These are phyloP conservation scores for Eulemur albifrons DNA, from an alignment of 2,797 vertebrate species.

Conservation along the genomic window DNA sequence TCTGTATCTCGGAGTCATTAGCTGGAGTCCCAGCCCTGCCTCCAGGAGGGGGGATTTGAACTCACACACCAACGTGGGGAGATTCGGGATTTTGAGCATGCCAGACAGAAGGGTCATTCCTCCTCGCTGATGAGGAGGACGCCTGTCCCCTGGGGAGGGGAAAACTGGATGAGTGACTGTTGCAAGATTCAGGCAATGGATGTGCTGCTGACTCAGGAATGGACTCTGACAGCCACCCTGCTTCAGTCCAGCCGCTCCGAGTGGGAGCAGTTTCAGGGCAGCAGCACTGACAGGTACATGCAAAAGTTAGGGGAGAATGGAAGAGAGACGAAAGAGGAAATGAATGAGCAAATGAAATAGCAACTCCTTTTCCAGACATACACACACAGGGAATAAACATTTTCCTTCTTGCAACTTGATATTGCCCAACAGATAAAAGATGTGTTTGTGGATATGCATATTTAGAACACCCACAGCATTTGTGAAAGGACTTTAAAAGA, in stretches of 20 bases:
- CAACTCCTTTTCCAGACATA: background rate
- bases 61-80: constrained; percentile 70
- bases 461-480: constrained; percentile 20
- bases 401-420: background rate
- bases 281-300: constrained; percentile 74
- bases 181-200: constrained; percentile 74
- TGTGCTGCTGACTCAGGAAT: constrained; percentile 85
- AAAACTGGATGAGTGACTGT: constrained; percentile 78
- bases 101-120: constrained; percentile 81
- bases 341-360: background rate
- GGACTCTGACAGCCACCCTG: constrained; percentile 80
- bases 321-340: background rate
- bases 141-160: constrained; percentile 76
- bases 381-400: background rate
- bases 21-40: constrained; percentile 83
- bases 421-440: constrained; percentile 38
- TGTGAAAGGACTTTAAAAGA: constrained; percentile 49
- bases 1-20: constrained; percentile 85
- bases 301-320: constrained; percentile 62
- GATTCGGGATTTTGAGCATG: constrained; percentile 74
- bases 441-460: background rate
- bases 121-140: constrained; percentile 77
- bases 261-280: constrained; percentile 54
- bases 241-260: constrained; percentile 68
- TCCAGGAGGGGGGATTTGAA: constrained; percentile 83